Conservation (phyloP, 2,888 invertebrate genomes). For the Ichneumon xanthorius region DNA sequence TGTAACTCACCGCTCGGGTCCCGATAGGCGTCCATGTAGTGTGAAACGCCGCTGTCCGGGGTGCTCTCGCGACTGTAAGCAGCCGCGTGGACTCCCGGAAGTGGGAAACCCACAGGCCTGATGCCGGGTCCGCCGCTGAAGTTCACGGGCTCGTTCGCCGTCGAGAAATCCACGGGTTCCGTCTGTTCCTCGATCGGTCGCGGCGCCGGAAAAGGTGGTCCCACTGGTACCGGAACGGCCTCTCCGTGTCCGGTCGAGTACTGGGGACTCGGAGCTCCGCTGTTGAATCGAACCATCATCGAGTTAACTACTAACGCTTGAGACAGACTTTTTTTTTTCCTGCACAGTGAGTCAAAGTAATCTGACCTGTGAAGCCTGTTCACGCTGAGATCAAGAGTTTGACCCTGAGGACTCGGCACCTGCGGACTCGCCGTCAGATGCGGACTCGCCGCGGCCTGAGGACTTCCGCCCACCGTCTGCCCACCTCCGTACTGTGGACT, state of each 20-base stretch:
- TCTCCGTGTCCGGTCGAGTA: slow-evolving; percentile 86
- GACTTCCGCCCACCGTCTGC: slow-evolving; percentile 91
- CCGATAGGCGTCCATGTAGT: slow-evolving; percentile 95
- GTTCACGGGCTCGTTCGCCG: slow-evolving; percentile 88
- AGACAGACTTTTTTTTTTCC: background rate
- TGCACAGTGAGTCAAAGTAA: background rate
- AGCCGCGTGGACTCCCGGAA: slow-evolving; percentile 86
- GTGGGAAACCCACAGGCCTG: slow-evolving; percentile 87
- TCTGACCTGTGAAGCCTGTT: slow-evolving; percentile 93
- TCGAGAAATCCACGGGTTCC: slow-evolving; percentile 91
- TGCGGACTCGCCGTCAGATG: slow-evolving; percentile 94
- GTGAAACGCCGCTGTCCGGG: slow-evolving; percentile 95
- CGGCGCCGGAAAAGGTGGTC: slow-evolving; percentile 86
- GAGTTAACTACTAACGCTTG: background rate
- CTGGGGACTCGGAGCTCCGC: slow-evolving; percentile 87
- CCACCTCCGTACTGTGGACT: slow-evolving; percentile 90
- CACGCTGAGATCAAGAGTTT: slow-evolving; percentile 95
- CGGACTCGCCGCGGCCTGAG: slow-evolving; percentile 94
- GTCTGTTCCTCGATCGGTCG: slow-evolving; percentile 88
- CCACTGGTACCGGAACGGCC: slow-evolving; percentile 86
- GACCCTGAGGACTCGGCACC: slow-evolving; percentile 96
- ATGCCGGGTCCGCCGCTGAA: slow-evolving; percentile 86
- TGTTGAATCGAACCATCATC: slow-evolving; percentile 69
- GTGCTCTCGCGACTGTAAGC: slow-evolving; percentile 94
- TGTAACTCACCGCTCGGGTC: slow-evolving; percentile 91